phyloP scores from a whole-genome alignment of 2,888 invertebrate species.

The Apamea crenata region DNA sequence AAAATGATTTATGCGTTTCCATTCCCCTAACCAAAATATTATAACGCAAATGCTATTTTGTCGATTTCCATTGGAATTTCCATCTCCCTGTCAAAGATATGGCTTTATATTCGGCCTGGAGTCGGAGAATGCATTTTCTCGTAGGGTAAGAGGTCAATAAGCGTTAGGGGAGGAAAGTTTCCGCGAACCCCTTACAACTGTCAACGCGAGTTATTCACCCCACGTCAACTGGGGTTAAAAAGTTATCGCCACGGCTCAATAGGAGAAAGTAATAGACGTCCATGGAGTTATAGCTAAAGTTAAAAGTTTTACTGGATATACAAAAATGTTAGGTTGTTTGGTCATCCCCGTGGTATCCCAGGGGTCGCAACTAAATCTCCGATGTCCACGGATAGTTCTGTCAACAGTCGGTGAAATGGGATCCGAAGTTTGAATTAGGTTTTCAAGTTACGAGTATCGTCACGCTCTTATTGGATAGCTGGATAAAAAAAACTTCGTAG shows the following conservation, averaged over 20 bases:
- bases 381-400: constrained; percentile 60
- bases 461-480: constrained; percentile 39
- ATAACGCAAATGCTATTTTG: constrained; percentile 75
- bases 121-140: constrained; percentile 82
- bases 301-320: constrained; percentile 70
- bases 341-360: constrained; percentile 53
- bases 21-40: constrained; percentile 71
- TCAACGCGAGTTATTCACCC: constrained; percentile 87
- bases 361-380: constrained; percentile 62
- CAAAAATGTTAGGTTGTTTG: constrained; percentile 71
- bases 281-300: constrained; percentile 74
- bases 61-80: constrained; percentile 79
- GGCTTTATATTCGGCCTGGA: constrained; percentile 73
- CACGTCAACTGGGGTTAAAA: constrained; percentile 86
- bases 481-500: constrained; percentile 21
- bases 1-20: constrained; percentile 68
- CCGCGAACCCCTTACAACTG: constrained; percentile 82
- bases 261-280: constrained; percentile 83
- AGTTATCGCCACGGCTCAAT: constrained; percentile 82
- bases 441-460: constrained; percentile 51
- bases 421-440: constrained; percentile 59
- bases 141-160: constrained; percentile 84
- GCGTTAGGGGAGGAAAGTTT: constrained; percentile 80
- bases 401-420: constrained; percentile 56
- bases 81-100: constrained; percentile 74